Evolutionary conservation across 2,888 invertebrate genomes (phyloP), one percentile per base, ranked within the genome.

Genomic region (Spodoptera exigua): DNA sequence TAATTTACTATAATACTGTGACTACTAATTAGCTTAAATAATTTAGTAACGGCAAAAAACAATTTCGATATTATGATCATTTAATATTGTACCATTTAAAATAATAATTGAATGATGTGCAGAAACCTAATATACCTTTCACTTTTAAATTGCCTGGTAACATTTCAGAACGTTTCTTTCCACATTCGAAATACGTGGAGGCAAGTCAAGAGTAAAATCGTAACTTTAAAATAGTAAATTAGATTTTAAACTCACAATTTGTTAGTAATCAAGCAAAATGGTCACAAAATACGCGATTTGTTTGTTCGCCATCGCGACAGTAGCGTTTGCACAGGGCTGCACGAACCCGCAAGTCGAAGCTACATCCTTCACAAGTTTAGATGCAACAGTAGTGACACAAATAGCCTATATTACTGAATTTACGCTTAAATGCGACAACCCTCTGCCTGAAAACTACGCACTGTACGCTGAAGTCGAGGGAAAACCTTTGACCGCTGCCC

Each of bases 341-440:
- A 84, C 88, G 71, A 96, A 95, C 79, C 96, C 96, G 4, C 95
- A 96, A 93, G 96, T 97, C 11, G 95, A 95, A 59, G 96, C 97
- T n/a, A 95, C 96, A 52, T 96, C 97, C 0, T 99, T 98, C 90
- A 98, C 98, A 45, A 99, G 99, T 14, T 96, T 97, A 88, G 99
- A 99, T 94, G 98, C 98, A 0, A 98, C 98, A 46, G 96, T 99
- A 65, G 96, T 99, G 11, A 97, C 97, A 70, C 97, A 96, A 86
- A 97, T 99, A 74, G 99, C 98, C 0, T 98, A 98, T 89, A 97
- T 99, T 79, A 96, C 97, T 12, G 98, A 99, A 90, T 99, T 99
- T 91, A 95, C 96, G 10, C 92, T 99, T 41, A 96, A 96, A 84
- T 99, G 99, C 85, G 95, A 95, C 74, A 96, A 96, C 74, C 92